Percentiles rank a stretch among this genome's conserved stretches.
Conservation (phyloP, 2,888 invertebrate genomes). For the Carpatolechia fugitivella region DNA sequence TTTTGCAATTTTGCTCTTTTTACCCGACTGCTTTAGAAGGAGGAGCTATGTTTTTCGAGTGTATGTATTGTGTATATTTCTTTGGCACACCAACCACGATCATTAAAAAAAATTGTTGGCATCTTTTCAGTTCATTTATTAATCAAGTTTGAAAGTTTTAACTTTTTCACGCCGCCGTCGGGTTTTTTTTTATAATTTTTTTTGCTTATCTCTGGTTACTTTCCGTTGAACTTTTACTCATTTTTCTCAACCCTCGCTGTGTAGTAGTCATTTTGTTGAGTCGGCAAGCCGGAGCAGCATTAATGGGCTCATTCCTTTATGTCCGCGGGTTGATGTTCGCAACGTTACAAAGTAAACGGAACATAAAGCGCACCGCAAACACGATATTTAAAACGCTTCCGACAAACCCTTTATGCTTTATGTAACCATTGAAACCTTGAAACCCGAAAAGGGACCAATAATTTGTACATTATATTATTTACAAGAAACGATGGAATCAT, state of each 20-base stretch:
- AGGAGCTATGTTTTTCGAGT: not conserved
- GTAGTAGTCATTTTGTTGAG: not conserved
- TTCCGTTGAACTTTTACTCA: not conserved
- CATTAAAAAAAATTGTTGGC: too few species aligned
- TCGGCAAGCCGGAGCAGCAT: not conserved
- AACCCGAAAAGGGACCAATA: conserved; percentile 1
- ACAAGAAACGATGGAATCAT: conserved; percentile 16
- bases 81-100: too few species aligned
- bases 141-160: too few species aligned
- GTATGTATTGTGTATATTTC: too few species aligned
- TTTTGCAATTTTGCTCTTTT: not conserved
- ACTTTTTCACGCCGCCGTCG: too few species aligned
- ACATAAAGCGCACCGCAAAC: conserved; percentile 2
- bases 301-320: conserved; percentile 8
- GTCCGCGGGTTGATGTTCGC: not conserved
- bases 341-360: not conserved
- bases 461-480: conserved; percentile 13
- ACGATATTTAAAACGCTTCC: conserved; percentile 7
- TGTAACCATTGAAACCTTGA: not conserved
- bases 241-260: not conserved
- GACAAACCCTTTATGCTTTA: not conserved
- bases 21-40: not conserved
- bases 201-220: not conserved
- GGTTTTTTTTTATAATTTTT: too few species aligned
- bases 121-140: too few species aligned